Base-by-base conservation (phyloP, 1,140 invertebrate species). In the Aphelenchoides besseyi region DNA sequence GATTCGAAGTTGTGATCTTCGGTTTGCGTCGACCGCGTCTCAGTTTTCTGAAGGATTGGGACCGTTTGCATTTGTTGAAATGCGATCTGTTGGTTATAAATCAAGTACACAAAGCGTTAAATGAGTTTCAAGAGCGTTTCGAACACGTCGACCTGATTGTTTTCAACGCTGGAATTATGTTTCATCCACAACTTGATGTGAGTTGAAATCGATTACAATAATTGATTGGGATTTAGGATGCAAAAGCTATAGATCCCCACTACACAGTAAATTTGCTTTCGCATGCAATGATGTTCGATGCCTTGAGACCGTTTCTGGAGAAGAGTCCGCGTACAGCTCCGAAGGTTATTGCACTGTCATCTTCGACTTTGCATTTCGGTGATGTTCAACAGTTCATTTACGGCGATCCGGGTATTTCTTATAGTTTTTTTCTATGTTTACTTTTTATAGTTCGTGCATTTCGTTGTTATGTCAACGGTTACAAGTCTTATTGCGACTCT, bases 401-500 rank as follows among this genome's bases (percentile, higher is more conserved):
- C 23, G 52, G 41, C 12, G 33, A 71, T 36, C 12, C 36, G 30
- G 16, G 32, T 35, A 16, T 2, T 12, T 18, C 23, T 23, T 67
- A 12, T 26, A 61, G 3, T 16, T 0, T 18, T 29, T 55, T 28
- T 16, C 28, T 3, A 52, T 28, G 9, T 33, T n/a, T 2, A 1
- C 12, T 8, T 67, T 35, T 30, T 71, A 69, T n/a, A 71, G 71
- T 61, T 12, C 48, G 37, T 32, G 66, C 62, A 29, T 73, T 66
- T 35, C 62, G 68, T 36, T 41, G 30, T 30, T 59, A 62, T 12
- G 1, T 74, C 12, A 73, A 73, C 36, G 71, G 52, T n/a, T 73
- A 73, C 33, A 73, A 73, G 55, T 55, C 71, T 0, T 73, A 73
- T 29, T 30, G 54, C 2, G 71, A 73, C 52, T 73, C 71, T 2